Evolutionary conservation across 2,888 invertebrate genomes (phyloP).

Genomic region (Limnephilus rhombicus): DNA sequence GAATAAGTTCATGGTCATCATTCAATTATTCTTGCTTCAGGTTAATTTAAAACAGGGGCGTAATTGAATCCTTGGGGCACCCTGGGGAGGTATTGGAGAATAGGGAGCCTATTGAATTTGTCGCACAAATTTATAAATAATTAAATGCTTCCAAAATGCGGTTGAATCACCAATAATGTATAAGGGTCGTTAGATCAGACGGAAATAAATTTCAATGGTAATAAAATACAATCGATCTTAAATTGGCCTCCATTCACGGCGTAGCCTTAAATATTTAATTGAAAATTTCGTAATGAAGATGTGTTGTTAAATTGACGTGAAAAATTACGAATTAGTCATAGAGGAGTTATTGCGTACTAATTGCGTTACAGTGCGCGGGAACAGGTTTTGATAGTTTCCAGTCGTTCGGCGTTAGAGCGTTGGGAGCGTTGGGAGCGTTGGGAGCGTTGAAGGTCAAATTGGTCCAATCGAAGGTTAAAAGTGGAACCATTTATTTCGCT

Average conservation of each 20-base stretch:
- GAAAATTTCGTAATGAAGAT: background rate
- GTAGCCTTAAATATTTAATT: background rate
- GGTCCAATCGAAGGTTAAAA: no score
- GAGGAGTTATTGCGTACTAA: no score
- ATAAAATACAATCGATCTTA: slow-evolving; percentile 2
- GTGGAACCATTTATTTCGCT: no score
- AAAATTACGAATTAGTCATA: no score
- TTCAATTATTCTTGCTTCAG: background rate
- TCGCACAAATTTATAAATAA: slow-evolving; percentile 34
- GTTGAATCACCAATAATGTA: slow-evolving; percentile 32
- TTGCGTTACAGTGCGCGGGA: no score
- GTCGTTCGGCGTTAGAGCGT: no score
- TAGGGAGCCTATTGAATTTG: slow-evolving; percentile 3
- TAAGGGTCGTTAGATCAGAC: background rate
- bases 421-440: no score
- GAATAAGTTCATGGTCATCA: background rate
- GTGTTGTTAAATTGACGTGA: background rate
- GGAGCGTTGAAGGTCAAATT: no score
- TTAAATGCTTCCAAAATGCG: slow-evolving; percentile 37
- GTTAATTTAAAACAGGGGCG: background rate
- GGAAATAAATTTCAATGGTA: slow-evolving; percentile 17
- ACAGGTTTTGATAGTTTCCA: no score
- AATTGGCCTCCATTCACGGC: background rate
- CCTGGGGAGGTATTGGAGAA: background rate
- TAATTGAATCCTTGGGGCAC: slow-evolving; percentile 2